phyloP scores from a whole-genome alignment of 2,113 vertebrate genomes.

The Pygoscelis antarcticus region DNA sequence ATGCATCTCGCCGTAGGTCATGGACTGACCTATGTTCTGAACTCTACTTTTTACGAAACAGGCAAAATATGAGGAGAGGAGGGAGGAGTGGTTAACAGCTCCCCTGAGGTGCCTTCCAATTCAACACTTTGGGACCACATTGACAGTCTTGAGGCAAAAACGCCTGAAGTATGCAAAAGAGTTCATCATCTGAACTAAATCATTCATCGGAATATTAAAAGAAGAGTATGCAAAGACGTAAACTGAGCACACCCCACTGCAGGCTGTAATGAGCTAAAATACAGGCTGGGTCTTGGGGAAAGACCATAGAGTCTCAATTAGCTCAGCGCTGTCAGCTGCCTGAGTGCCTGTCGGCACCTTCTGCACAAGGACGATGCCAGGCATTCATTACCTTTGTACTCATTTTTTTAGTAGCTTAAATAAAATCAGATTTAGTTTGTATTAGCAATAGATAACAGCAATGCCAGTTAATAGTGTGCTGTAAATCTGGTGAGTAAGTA shows the following conservation, averaged over 20 bases:
- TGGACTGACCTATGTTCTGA: not conserved
- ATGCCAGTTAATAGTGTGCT: not conserved
- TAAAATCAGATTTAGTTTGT: not conserved
- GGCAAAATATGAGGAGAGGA: not conserved
- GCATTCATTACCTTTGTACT: not conserved
- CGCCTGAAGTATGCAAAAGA: not conserved
- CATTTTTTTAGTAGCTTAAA: not conserved
- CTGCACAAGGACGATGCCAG: not conserved
- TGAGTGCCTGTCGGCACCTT: not conserved
- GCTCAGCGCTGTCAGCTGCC: not conserved
- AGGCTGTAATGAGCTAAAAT: conserved; percentile 39
- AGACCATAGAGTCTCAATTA: conserved; percentile 43
- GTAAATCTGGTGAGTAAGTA: not conserved
- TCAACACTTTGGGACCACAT: not conserved
- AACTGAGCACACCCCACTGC: not conserved
- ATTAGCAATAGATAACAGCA: not conserved
- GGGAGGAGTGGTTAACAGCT: not conserved
- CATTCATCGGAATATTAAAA: conserved; percentile 60
- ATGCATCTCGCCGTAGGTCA: not conserved
- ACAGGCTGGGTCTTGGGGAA: conserved; percentile 34
- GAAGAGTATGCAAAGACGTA: not conserved
- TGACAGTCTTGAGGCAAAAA: not conserved
- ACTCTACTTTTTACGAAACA: not conserved
- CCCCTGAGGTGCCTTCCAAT: not conserved
- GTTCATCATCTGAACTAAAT: conserved; percentile 48